Conservation (phyloP, 2,888 invertebrate genomes). For the Idaea straminata region DNA sequence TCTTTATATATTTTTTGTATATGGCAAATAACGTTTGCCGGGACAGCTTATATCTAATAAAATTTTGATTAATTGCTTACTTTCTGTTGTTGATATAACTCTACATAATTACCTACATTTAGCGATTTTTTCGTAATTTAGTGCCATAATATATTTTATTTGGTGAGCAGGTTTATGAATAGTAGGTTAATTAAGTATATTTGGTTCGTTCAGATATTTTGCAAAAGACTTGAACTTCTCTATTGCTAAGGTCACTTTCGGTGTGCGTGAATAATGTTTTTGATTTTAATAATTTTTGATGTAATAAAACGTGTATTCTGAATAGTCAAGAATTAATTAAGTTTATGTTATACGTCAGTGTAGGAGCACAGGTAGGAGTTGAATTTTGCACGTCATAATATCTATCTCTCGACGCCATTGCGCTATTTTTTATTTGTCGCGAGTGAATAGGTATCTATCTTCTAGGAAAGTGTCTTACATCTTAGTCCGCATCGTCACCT, state of each 20-base stretch:
- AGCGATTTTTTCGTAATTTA: constrained; percentile 36
- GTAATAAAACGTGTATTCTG: not conserved
- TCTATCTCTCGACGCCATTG: no score
- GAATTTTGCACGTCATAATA: no score
- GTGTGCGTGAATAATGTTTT: constrained; percentile 3
- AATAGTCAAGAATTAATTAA: not conserved
- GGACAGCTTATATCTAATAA: not conserved
- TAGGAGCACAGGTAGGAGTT: no score
- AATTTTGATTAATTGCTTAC: not conserved
- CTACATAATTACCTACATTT: constrained; percentile 34
- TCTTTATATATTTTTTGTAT: no score
- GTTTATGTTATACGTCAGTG: no score
- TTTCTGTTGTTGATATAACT: constrained; percentile 18
- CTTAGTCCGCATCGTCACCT: no score
- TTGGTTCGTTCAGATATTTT: constrained; percentile 35
- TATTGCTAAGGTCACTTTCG: constrained; percentile 18
- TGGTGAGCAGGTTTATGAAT: constrained; percentile 36
- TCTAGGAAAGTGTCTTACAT: no score
- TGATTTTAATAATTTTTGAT: constrained; percentile 1
- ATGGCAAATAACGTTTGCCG: no score
- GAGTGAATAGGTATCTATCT: no score
- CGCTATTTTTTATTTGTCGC: no score
- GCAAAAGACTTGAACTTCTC: constrained; percentile 33
- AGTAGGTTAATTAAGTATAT: constrained; percentile 47
- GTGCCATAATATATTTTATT: constrained; percentile 31